Base-by-base conservation (phyloP, 1,140 invertebrate genomes). In the Trinorchestia longiramus region DNA sequence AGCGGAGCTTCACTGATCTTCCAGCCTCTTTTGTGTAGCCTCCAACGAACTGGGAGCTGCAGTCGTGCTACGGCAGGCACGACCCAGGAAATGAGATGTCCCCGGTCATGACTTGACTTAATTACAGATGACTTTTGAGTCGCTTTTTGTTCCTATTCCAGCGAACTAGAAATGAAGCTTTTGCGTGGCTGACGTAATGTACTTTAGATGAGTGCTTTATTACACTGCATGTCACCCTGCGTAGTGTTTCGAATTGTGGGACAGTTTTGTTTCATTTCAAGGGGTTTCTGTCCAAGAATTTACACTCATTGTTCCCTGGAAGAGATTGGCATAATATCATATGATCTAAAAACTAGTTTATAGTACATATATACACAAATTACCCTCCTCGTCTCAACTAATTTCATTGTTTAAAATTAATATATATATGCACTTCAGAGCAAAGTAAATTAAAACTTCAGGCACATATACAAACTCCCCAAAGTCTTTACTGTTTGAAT, bases 51-150 rank as follows among this genome's bases (percentile, higher is more conserved):
- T 90, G 36, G 11, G 43, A 94, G 92, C 44, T 94, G 43, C 92
- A 94, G 92, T 94, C 92, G 92, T 94, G 44, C 44, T 36, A 43
- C 44, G 43, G 43, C 92, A 44, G 92, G 92, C 92, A 94, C 92
- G 92, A 94, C 92, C 11, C 92, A 94, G 92, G 92, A 94, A 94
- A 94, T 94, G 92, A 94, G 92, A 94, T 43, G 92, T 94, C 92
- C 43, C 92, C 44, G 92, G 92, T 94, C 92, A 94, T 94, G 92
- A 94, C 92, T 42, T 43, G 92, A 94, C 92, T 94, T 94, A 94
- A 94, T 94, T 94, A 94, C 41, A 94, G 43, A 94, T 94, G 92
- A 94, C 43, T 94, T 94, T 94, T 94, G 92, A n/a, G 43, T 94
- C 44, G 40, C 41, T 45, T 94, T 94, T 94, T 19, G 8, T 94